A percentile compares a stretch with the other conserved stretches of the same genome.
These are phyloP conservation scores for Trissolcus brochymenae DNA, from an alignment of 2,888 invertebrate genomes.

Conservation along the genomic window DNA sequence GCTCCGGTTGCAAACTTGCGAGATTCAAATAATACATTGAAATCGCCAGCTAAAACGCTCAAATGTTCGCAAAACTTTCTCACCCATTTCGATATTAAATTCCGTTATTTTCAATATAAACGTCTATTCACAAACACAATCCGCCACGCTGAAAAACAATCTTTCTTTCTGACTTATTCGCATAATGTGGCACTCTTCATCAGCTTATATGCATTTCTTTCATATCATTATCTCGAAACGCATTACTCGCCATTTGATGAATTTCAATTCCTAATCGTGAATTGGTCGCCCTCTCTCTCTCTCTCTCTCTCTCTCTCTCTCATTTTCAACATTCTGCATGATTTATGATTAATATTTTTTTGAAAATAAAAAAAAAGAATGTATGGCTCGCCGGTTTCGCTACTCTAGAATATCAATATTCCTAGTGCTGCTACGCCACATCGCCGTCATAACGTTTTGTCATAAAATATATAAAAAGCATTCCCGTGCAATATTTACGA, in stretches of 20 bases:
- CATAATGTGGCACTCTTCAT: conserved; percentile 10
- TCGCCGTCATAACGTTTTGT: conserved; percentile 5
- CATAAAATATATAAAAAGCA: conserved; percentile 3
- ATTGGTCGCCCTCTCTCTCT: too few species aligned
- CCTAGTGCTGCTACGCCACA: neutral
- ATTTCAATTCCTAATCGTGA: too few species aligned
- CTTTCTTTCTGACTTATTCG: neutral
- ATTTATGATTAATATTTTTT: too few species aligned
- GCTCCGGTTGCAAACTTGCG: too few species aligned
- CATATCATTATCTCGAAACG: neutral
- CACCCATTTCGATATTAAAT: conserved; percentile 43
- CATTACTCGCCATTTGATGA: neutral
- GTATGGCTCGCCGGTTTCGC: too few species aligned
- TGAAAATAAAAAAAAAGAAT: too few species aligned
- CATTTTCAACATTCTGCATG: too few species aligned
- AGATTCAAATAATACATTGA: conserved; percentile 1
- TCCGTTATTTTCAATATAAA: conserved; percentile 46
- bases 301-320: too few species aligned
- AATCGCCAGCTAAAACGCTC: conserved; percentile 4
- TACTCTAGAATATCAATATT: neutral
- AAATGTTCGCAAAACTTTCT: conserved; percentile 11
- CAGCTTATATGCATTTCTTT: conserved; percentile 8
- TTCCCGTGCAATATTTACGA: conserved; percentile 7
- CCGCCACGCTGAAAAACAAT: conserved; percentile 26
- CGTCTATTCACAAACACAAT: conserved; percentile 31